phyloP scores from a whole-genome alignment of 2,888 invertebrate genomes.

The Euphydryas editha region DNA sequence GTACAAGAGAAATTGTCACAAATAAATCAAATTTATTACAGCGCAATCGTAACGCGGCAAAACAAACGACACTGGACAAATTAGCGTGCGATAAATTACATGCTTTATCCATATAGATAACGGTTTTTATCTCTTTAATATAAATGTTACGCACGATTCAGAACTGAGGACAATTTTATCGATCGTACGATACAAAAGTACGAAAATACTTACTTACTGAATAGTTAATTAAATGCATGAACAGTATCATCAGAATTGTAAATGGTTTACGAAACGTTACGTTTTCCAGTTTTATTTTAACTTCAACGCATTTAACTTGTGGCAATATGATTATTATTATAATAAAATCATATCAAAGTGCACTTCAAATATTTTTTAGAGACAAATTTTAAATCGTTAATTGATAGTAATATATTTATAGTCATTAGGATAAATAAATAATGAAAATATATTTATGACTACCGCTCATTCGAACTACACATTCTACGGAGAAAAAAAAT shows the following conservation, averaged over 20 bases:
- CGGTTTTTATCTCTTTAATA: constrained; percentile 29
- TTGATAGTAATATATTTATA: too few species aligned
- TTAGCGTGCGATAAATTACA: constrained; percentile 22
- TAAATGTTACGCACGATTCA: constrained; percentile 23
- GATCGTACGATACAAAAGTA: constrained; percentile 6
- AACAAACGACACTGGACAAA: constrained; percentile 26
- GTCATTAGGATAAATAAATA: too few species aligned
- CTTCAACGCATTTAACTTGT: too few species aligned
- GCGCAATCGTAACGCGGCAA: constrained; percentile 14
- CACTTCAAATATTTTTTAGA: too few species aligned
- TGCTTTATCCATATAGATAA: constrained; percentile 29
- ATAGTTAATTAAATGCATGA: background rate
- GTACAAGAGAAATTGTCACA: background rate
- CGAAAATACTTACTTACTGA: constrained; percentile 9
- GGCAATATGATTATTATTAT: too few species aligned
- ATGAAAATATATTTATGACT: too few species aligned
- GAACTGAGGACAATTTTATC: constrained; percentile 6
- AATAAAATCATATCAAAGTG: too few species aligned
- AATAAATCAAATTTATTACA: background rate
- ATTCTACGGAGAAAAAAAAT: too few species aligned
- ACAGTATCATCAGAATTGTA: background rate
- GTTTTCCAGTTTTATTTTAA: too few species aligned
- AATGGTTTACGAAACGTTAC: background rate
- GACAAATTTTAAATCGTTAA: too few species aligned
- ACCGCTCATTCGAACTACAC: too few species aligned